Evolutionary conservation across 35 echinoderm and acorn worm species (phyloP), one percentile per base, ranked within the genome.

Genomic region (Amphiura filiformis): DNA sequence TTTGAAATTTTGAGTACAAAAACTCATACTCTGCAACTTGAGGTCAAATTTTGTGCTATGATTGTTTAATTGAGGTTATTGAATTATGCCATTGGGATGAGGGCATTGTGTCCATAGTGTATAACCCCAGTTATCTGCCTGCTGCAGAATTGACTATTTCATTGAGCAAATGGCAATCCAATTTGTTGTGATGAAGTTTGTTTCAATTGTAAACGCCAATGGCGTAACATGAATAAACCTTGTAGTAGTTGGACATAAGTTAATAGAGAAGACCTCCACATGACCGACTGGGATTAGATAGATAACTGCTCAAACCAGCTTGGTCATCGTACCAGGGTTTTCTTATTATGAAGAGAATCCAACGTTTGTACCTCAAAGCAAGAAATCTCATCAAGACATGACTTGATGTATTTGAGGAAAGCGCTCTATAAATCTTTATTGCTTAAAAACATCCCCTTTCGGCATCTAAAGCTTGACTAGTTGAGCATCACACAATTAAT

Each of bases 111-210:
- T n/a, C n/a, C n/a, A n/a, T n/a, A n/a, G n/a, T n/a, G n/a, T n/a
- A n/a, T n/a, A n/a, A n/a, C 20, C 44, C 44, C 44, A 7, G 20
- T 52, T 52, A 20, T 11, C 44, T 52, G 20, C 44, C 44, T 11
- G 7, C 20, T 15, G n/a, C n/a, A n/a, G 61, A 70, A 70, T 70
- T 2, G 61, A 70, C 7, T 26, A 26, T 13, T 70, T 70, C 61
- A 70, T 70, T n/a, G 61, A 70, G 11, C 28, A 70, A 70, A 70
- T 15, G 4, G 61, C 9, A 70, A 70, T 70, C 61, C 61, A 70
- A 70, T 70, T 70, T 70, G 2, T 70, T 30, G 17, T 70, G 61
- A 70, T 70, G 61, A 70, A 70, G 61, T 70, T 70, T 70, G 61
- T 70, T 70, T 26, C 61, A 4, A 15, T 30, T 70, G 61, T 70